Percentiles rank a stretch among this genome's conserved stretches.
phyloP scores from a whole-genome alignment of 2,888 invertebrate genomes.

The Asteroscopus sphinx region DNA sequence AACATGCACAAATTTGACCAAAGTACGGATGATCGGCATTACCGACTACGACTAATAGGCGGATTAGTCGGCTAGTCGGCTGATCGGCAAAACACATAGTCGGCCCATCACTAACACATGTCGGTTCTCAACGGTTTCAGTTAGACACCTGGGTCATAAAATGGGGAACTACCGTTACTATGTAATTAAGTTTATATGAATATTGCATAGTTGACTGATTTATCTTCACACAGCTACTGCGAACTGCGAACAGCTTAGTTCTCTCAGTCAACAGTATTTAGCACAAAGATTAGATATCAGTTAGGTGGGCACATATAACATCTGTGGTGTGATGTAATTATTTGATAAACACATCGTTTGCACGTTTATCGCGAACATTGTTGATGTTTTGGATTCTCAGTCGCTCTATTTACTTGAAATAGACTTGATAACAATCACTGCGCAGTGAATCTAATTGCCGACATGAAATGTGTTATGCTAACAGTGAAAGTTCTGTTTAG shows the following conservation, averaged over 20 bases:
- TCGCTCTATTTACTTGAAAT: conserved; percentile 48
- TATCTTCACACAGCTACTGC: background rate
- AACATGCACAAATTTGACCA: no score
- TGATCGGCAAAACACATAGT: no score
- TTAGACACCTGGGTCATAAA: no score
- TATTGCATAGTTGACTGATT: background rate
- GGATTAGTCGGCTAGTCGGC: no score
- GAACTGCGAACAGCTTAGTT: conserved; percentile 9
- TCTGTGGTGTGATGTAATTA: conserved; percentile 47
- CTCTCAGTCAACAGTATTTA: conserved; percentile 15
- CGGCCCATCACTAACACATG: no score
- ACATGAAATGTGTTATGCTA: conserved; percentile 31
- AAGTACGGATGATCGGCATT: no score
- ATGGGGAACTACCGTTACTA: background rate
- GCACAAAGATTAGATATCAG: conserved; percentile 37
- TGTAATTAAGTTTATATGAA: no score
- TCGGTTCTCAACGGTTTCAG: background rate
- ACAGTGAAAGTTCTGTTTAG: conserved; percentile 20
- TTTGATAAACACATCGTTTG: conserved; percentile 40
- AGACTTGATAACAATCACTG: conserved; percentile 32
- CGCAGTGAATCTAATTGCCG: conserved; percentile 1
- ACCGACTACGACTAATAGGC: no score
- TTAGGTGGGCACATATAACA: conserved; percentile 27
- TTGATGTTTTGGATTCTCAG: conserved; percentile 36
- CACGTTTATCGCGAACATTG: conserved; percentile 43